phyloP scores from a whole-genome alignment of 2,113 vertebrate genomes.

The Cromileptes altivelis region DNA sequence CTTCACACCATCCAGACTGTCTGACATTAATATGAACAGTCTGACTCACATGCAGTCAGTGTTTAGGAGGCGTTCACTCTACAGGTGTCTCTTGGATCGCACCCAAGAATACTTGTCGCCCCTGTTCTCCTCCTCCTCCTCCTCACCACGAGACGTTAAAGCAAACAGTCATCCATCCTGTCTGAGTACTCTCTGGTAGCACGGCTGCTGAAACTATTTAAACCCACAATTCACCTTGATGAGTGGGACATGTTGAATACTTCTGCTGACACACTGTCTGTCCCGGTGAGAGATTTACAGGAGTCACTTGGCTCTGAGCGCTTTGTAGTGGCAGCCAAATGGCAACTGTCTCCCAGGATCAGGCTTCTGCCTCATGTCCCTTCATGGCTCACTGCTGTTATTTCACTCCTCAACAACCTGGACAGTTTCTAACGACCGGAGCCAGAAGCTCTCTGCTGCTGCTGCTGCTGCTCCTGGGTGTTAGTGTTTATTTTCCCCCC shows the following conservation, averaged over 20 bases:
- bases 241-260: constrained; percentile 39
- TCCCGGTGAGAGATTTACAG: constrained; percentile 52
- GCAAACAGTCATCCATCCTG: constrained; percentile 56
- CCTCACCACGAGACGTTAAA: constrained; percentile 24
- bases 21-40: constrained; percentile 9
- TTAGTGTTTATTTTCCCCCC: constrained; percentile 69
- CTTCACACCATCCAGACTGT: constrained; percentile 2
- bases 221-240: constrained; percentile 39
- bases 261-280: constrained; percentile 8
- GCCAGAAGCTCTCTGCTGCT: constrained; percentile 49
- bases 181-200: constrained; percentile 23
- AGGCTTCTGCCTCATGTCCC: constrained; percentile 60
- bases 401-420: constrained; percentile 43
- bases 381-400: constrained; percentile 61
- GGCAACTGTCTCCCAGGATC: constrained; percentile 56
- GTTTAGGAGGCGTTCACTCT: constrained; percentile 8
- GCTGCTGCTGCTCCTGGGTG: constrained; percentile 40
- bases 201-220: constrained; percentile 42
- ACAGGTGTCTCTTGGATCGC: constrained; percentile 43
- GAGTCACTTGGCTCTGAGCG: constrained; percentile 8
- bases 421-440: constrained; percentile 39
- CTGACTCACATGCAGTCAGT: constrained; percentile 8
- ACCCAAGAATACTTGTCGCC: constrained; percentile 26
- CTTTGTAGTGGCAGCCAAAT: constrained; percentile 63
- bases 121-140: constrained; percentile 31